Conservation (phyloP, 2,797 vertebrate species). For the Silurus aristotelis region DNA sequence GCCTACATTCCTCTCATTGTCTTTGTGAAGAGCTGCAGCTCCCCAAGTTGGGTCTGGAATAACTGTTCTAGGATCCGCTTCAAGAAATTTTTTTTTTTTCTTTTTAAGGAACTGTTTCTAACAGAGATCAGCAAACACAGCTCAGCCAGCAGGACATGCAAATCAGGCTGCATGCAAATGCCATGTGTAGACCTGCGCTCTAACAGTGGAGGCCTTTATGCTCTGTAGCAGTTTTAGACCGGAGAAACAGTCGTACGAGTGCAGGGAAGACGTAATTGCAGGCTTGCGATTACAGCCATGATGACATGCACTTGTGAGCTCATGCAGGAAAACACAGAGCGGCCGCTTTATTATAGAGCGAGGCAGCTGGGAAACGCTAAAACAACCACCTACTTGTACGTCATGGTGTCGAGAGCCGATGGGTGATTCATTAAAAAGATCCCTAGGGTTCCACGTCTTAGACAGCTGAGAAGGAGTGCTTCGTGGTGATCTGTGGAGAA, state of each 20-base stretch:
- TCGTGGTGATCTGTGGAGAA: slow-evolving; percentile 57
- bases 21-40: slow-evolving; percentile 19
- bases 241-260: slow-evolving; percentile 2
- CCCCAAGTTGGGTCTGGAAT: not conserved
- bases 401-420: slow-evolving; percentile 76
- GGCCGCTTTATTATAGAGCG: slow-evolving; percentile 36
- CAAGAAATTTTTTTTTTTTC: too few relatives aligned
- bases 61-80: slow-evolving; percentile 5
- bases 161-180: slow-evolving; percentile 73
- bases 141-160: slow-evolving; percentile 69
- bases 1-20: slow-evolving; percentile 43
- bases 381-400: slow-evolving; percentile 77
- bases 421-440: slow-evolving; percentile 74
- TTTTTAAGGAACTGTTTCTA: not conserved
- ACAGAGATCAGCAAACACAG: slow-evolving; percentile 62
- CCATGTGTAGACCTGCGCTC: slow-evolving; percentile 63
- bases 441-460: slow-evolving; percentile 56
- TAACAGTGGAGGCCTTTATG: slow-evolving; percentile 68
- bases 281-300: slow-evolving; percentile 17
- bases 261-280: slow-evolving; percentile 31
- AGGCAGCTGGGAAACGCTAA: slow-evolving; percentile 24
- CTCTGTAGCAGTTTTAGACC: slow-evolving; percentile 11
- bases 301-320: slow-evolving; percentile 57
- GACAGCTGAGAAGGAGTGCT: slow-evolving; percentile 44
- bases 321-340: slow-evolving; percentile 56